phyloP scores from a whole-genome alignment of 2,888 invertebrate genomes.

The Koerneria pararmatus region DNA sequence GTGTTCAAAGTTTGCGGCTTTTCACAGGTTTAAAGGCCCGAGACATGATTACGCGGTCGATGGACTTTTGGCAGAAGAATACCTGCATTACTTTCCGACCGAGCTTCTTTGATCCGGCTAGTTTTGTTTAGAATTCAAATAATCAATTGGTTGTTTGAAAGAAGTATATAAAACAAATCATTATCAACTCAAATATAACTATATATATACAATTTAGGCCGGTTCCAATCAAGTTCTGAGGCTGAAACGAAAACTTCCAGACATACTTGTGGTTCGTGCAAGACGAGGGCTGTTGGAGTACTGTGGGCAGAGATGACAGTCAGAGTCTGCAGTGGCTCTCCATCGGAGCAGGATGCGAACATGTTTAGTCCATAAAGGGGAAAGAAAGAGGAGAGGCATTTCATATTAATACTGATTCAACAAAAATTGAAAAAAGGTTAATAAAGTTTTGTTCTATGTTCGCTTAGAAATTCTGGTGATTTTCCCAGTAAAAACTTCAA shows the following conservation, averaged over 20 bases:
- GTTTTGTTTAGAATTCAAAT: neutral
- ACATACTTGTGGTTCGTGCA: conserved; percentile 12
- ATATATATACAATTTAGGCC: neutral
- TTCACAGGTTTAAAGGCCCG: too few relatives aligned
- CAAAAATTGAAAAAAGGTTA: too few relatives aligned
- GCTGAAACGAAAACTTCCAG: neutral
- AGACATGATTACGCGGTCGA: neutral
- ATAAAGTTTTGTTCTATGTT: too few relatives aligned
- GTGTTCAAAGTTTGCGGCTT: too few relatives aligned
- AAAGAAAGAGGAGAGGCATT: too few relatives aligned
- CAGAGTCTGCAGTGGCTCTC: conserved; percentile 19
- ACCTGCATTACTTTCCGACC: conserved; percentile 17
- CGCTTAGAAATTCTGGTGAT: too few relatives aligned
- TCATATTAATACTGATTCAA: too few relatives aligned
- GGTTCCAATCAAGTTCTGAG: neutral
- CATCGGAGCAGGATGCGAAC: conserved; percentile 16
- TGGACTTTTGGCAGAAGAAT: conserved; percentile 15
- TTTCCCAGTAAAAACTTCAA: neutral
- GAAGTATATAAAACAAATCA: neutral
- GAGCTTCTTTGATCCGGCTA: neutral
- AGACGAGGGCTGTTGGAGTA: conserved; percentile 20
- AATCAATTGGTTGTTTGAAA: neutral
- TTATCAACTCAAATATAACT: neutral
- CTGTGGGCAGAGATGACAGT: conserved; percentile 13
- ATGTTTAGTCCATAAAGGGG: neutral